A percentile compares a stretch with the other conserved stretches of the same genome.
Evolutionary conservation across 2,888 invertebrate genomes (phyloP).

Genomic region (Junonia oenone): DNA sequence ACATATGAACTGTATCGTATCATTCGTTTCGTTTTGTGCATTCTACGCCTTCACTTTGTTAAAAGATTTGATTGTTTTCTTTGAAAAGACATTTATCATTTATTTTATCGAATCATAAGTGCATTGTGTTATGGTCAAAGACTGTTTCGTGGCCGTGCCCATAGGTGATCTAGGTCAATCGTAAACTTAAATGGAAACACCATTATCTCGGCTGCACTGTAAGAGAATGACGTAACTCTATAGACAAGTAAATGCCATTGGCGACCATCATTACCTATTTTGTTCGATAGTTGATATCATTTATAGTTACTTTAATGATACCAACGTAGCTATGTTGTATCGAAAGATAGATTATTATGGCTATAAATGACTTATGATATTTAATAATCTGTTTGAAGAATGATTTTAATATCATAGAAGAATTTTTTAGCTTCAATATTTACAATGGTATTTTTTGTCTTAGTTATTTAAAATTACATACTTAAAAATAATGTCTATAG

Average conservation of each 20-base stretch:
- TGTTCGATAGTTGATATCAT: slow-evolving; percentile 51
- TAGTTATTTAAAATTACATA: not conserved
- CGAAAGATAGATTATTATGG: slow-evolving; percentile 4
- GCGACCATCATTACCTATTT: slow-evolving; percentile 45
- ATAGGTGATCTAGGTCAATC: slow-evolving; percentile 57
- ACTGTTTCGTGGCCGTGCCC: slow-evolving; percentile 59
- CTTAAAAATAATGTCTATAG: not conserved
- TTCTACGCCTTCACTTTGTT: slow-evolving; percentile 56
- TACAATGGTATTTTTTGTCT: not conserved
- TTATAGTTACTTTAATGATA: slow-evolving; percentile 37
- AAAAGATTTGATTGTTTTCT: slow-evolving; percentile 60
- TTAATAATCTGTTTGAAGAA: not conserved
- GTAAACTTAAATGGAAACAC: slow-evolving; percentile 60
- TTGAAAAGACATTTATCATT: slow-evolving; percentile 44
- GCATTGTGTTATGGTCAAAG: slow-evolving; percentile 54
- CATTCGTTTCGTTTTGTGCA: slow-evolving; percentile 60
- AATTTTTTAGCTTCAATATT: not conserved
- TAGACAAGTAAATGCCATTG: slow-evolving; percentile 46
- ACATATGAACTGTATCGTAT: slow-evolving; percentile 60
- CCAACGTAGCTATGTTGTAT: slow-evolving; percentile 14
- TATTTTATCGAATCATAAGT: slow-evolving; percentile 39
- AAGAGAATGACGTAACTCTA: slow-evolving; percentile 56
- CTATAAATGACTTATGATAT: slow-evolving; percentile 2
- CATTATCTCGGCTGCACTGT: slow-evolving; percentile 50
- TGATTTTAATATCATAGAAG: not conserved